These are phyloP conservation scores for Cyclargus thomasi DNA, from an alignment of 1,140 invertebrate species.

Conservation along the genomic window DNA sequence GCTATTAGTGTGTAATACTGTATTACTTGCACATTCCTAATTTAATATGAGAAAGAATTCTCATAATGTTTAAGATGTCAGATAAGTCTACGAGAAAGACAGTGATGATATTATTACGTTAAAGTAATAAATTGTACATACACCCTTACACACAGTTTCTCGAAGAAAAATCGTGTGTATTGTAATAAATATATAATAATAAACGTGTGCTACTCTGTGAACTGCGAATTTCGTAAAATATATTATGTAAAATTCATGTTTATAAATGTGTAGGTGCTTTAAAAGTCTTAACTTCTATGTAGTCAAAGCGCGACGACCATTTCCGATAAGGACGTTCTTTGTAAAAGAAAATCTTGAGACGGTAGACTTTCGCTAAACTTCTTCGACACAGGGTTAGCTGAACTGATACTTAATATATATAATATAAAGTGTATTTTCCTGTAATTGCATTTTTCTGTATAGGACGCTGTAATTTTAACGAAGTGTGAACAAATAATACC, in stretches of 20 bases:
- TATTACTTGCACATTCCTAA: not conserved
- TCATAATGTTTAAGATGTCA: too few species aligned
- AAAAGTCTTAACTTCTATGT: slow-evolving; percentile 1
- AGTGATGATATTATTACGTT: not conserved
- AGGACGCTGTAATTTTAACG: slow-evolving; percentile 2
- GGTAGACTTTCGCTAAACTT: slow-evolving; percentile 2
- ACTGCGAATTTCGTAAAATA: not conserved
- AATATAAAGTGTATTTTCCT: not conserved
- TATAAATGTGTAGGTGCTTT: not conserved
- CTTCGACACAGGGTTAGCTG: slow-evolving; percentile 2
- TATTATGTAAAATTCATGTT: not conserved
- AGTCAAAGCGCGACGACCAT: not conserved
- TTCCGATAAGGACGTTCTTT: not conserved
- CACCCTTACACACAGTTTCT: not conserved
- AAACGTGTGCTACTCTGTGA: not conserved
- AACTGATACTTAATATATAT: slow-evolving; percentile 4
- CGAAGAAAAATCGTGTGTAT: not conserved
- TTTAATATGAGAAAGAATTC: too few species aligned
- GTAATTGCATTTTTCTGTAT: slow-evolving; percentile 3
- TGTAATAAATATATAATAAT: not conserved
- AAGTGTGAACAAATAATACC: slow-evolving; percentile 1
- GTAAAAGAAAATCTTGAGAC: not conserved
- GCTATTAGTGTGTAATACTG: not conserved
- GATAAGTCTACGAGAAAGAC: not conserved
- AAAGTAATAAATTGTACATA: not conserved